Evolutionary conservation across 1,140 invertebrate species (phyloP).

Genomic region (Drosophila lacteicornis): DNA sequence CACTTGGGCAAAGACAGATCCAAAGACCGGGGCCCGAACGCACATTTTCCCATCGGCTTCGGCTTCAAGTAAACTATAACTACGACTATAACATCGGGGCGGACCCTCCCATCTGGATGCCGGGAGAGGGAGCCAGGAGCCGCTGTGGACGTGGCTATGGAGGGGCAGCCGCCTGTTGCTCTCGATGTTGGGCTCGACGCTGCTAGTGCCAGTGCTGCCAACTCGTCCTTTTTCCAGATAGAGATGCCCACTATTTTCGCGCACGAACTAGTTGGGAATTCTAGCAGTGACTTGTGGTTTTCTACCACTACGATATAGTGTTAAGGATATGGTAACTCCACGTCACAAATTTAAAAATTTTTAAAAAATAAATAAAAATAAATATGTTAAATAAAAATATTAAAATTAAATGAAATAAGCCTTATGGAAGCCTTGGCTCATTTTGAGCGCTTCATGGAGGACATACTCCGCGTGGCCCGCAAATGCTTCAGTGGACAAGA

Average conservation of each 20-base stretch:
- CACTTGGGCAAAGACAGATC: slow-evolving; percentile 58
- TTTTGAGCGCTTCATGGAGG: too few relatives aligned
- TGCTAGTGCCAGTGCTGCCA: background rate
- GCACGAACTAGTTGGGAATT: background rate
- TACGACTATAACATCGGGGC: slow-evolving; percentile 63
- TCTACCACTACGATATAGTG: too few relatives aligned
- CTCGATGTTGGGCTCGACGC: background rate
- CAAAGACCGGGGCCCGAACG: slow-evolving; percentile 38
- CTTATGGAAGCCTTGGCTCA: too few relatives aligned
- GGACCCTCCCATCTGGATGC: slow-evolving; percentile 41
- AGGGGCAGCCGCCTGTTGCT: slow-evolving; percentile 20
- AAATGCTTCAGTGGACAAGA: too few relatives aligned
- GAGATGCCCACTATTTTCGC: too few relatives aligned
- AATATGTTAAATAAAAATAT: too few relatives aligned
- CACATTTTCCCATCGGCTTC: slow-evolving; percentile 76
- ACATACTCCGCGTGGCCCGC: too few relatives aligned
- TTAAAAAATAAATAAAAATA: too few relatives aligned
- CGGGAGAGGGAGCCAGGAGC: slow-evolving; percentile 3
- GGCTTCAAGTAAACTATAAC: slow-evolving; percentile 61
- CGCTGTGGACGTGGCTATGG: background rate
- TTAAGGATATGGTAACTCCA: too few relatives aligned
- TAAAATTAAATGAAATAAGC: background rate
- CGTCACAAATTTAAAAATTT: too few relatives aligned
- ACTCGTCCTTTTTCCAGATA: background rate
- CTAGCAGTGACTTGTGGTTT: too few relatives aligned